These are phyloP conservation scores for Archilochus colubris DNA, from an alignment of 2,113 vertebrate species.

Conservation along the genomic window DNA sequence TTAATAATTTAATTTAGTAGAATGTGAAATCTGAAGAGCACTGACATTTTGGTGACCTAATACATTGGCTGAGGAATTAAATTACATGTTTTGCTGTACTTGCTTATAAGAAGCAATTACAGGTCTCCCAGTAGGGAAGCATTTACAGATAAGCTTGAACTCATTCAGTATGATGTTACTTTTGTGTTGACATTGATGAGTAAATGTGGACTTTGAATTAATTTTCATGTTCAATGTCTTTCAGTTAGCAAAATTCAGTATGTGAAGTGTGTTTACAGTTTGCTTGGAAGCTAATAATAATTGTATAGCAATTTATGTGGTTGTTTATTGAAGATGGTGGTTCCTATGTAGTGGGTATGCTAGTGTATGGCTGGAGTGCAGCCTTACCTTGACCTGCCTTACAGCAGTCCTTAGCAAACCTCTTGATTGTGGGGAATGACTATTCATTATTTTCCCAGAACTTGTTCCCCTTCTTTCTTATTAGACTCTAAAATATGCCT, in stretches of 20 bases:
- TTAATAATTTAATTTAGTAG: not conserved
- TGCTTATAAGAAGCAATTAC: not conserved
- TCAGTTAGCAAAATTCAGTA: not conserved
- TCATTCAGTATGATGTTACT: not conserved
- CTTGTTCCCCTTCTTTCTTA: not conserved
- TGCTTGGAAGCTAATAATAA: not conserved
- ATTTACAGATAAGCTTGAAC: not conserved
- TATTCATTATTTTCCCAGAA: not conserved
- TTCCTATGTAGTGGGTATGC: accelerated
- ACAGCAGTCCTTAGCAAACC: not conserved
- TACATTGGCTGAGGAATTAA: not conserved
- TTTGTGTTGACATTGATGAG: not conserved
- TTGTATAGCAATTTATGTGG: not conserved
- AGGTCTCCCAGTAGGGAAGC: not conserved
- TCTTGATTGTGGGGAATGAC: not conserved
- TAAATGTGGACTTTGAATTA: not conserved
- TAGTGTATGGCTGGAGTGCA: accelerated
- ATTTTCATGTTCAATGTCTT: not conserved
- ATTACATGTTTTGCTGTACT: not conserved
- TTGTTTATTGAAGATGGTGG: not conserved
- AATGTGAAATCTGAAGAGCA: not conserved
- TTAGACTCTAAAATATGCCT: not conserved
- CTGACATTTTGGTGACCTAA: not conserved
- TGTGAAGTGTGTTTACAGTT: not conserved
- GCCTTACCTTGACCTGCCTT: not conserved